These are phyloP conservation scores for Pammene fasciana DNA, from an alignment of 2,888 invertebrate species.

Conservation along the genomic window DNA sequence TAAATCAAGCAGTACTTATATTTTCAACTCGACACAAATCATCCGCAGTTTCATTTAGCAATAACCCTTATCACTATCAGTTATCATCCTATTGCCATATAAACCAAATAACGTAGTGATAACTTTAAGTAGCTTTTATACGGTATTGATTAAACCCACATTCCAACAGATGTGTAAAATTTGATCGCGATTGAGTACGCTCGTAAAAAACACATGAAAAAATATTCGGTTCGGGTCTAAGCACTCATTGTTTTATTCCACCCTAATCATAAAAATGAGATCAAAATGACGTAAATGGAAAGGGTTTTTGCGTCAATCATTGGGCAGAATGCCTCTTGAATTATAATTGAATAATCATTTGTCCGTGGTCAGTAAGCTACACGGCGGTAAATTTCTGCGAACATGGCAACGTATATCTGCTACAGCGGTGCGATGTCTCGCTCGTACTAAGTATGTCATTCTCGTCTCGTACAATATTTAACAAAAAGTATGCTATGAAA, in stretches of 20 bases:
- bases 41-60: conserved; percentile 2
- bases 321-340: not conserved
- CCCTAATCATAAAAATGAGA: conserved; percentile 45
- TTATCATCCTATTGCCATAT: not conserved
- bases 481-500: no score
- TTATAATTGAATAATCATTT: not conserved
- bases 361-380: not conserved
- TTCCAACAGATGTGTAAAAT: conserved; percentile 43
- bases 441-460: no score
- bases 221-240: conserved; percentile 37
- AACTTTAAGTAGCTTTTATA: conserved; percentile 18
- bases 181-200: conserved; percentile 45
- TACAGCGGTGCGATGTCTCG: no score
- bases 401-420: no score
- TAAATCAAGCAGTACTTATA: no score
- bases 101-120: conserved; percentile 21
- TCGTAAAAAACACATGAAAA: conserved; percentile 49
- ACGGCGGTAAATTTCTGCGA: not conserved
- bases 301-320: conserved; percentile 27
- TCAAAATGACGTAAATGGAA: conserved; percentile 37
- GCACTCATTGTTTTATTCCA: conserved; percentile 49
- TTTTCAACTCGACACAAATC: not conserved
- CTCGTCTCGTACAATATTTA: no score
- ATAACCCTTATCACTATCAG: conserved; percentile 4
- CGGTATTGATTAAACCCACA: conserved; percentile 38